These are phyloP conservation scores for Pitangus sulphuratus DNA, from an alignment of 2,797 vertebrate species.

Conservation along the genomic window DNA sequence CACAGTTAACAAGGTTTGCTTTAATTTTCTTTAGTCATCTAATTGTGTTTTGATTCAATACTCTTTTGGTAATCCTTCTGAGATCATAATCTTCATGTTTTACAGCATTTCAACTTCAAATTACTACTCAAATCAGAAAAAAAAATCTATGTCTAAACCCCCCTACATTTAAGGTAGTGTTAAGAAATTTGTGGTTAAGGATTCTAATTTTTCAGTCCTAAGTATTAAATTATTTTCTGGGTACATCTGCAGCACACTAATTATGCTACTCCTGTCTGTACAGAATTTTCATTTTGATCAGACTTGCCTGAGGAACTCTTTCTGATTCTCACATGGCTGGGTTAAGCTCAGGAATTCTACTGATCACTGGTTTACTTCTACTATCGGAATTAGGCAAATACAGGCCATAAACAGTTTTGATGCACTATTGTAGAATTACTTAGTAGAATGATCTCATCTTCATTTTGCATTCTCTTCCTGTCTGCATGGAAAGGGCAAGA, in stretches of 20 bases:
- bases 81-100: neutral
- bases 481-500: neutral
- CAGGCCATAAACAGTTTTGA: neutral
- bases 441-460: neutral
- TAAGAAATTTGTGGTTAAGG: neutral
- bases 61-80: neutral
- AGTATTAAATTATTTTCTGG: neutral
- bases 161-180: neutral
- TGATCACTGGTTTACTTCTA: neutral
- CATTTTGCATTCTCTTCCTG: neutral
- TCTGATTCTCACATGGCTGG: neutral
- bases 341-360: neutral
- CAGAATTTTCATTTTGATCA: neutral
- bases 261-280: neutral
- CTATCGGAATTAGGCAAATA: neutral
- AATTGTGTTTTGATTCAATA: neutral
- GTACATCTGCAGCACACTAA: neutral
- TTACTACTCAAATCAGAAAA: neutral
- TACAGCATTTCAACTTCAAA: neutral
- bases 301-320: neutral
- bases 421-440: neutral
- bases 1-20: neutral
- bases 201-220: neutral
- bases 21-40: neutral
- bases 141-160: neutral